phyloP scores from a whole-genome alignment of 2,797 vertebrate species.

The Spondyliosoma cantharus region DNA sequence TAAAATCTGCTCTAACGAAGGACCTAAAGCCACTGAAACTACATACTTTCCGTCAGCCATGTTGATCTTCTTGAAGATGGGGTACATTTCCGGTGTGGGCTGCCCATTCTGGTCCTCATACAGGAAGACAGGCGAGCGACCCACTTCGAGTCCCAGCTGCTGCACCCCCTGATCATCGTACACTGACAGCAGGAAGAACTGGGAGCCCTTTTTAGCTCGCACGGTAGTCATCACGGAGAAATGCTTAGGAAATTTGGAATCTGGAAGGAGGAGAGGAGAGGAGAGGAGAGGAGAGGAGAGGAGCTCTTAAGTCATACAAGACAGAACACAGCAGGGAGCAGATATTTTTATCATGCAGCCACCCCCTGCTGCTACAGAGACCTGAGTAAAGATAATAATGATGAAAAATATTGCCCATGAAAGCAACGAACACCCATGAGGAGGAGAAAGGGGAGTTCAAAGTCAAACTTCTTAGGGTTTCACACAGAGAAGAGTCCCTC shows the following conservation, averaged over 20 bases:
- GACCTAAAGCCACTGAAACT: conserved; percentile 1
- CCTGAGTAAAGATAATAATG: conserved; percentile 65
- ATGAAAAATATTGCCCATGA: conserved; percentile 57
- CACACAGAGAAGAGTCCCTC: conserved; percentile 10
- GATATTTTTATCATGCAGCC: conserved; percentile 56
- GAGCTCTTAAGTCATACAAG: conserved; percentile 47
- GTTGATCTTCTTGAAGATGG: conserved; percentile 88
- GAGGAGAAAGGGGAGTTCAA: conserved; percentile 32
- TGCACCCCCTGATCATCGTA: conserved; percentile 88
- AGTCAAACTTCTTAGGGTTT: conserved; percentile 46
- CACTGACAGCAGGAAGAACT: conserved; percentile 89
- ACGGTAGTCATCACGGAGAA: conserved; percentile 91
- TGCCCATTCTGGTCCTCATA: conserved; percentile 88
- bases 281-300: conserved; percentile 2
- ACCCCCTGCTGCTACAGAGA: conserved; percentile 50
- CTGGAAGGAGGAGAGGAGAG: conserved; percentile 70
- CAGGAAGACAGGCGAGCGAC: conserved; percentile 86
- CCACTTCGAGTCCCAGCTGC: conserved; percentile 90
- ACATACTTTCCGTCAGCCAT: conserved; percentile 92
- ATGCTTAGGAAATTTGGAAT: conserved; percentile 86
- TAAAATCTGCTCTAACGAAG: background rate
- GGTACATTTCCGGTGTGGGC: conserved; percentile 84
- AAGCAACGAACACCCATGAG: conserved; percentile 25
- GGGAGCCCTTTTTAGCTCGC: conserved; percentile 84
- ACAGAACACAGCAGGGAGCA: conserved; percentile 48